Evolutionary conservation across 1,140 invertebrate species (phyloP), one percentile per base, ranked within the genome.

Genomic region (Calliphora vicina): DNA sequence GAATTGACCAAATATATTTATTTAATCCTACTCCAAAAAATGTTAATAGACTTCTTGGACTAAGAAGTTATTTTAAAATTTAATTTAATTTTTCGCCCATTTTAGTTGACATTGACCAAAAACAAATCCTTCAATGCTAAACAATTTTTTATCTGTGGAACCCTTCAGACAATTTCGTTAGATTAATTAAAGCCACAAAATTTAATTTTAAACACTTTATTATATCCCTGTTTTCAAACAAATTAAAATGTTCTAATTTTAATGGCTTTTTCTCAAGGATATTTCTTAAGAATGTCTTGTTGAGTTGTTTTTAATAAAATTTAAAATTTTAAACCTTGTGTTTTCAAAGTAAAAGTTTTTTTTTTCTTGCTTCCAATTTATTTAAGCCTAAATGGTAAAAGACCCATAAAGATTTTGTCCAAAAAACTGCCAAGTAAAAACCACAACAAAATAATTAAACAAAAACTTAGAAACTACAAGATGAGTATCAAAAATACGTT

Each of bases 181-280:
- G 61, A 23, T 67, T 67, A 67, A 20, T 67, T 67, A 23, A 20
- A 67, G 61, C 61, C 61, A 67, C 61, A 67, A 67, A 67, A 67
- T 67, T 67, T 67, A 67, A 67, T 67, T 67, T 67, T 67, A 67
- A 67, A 67, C 61, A 23, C 61, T 67, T 67, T 67, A 67, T 67
- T 67, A 67, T 12, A 23, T 1, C 0, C 50, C 50, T n/a, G 50
- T 17, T 57, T 57, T 35, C n/a, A 17, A 57, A 57, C 15, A 57
- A 57, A 57, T 57, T 57, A 57, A 57, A 57, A 17, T 57, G 50
- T 57, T n/a, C 6, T n/a, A 57, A 57, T 57, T 57, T n/a, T 57
- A 57, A 17, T n/a, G n/a, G n/a, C 0, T 17, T 57, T 57, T 57
- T 12, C 15, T n/a, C 2, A 15, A 17, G 15, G 15, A 17, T 15